phyloP scores from a whole-genome alignment of 2,797 vertebrate species.

The Pseudochirops corinnae region DNA sequence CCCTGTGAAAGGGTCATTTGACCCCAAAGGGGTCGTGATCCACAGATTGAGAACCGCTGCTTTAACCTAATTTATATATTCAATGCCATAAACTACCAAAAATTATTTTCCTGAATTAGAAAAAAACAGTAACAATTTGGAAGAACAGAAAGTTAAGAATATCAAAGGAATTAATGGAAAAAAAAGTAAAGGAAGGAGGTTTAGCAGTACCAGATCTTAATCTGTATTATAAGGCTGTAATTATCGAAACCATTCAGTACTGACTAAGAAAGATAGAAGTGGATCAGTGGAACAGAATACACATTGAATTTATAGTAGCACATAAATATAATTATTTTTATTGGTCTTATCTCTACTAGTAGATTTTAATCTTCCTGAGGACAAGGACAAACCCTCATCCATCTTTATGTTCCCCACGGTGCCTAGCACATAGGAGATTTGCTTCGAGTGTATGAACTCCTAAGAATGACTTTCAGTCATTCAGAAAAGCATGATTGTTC shows the following conservation, averaged over 20 bases:
- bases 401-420: background rate
- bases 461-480: slow-evolving; percentile 11
- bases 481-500: slow-evolving; percentile 47
- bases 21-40: too few species aligned
- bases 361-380: background rate
- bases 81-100: background rate
- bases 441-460: background rate
- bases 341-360: background rate
- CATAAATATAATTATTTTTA: background rate
- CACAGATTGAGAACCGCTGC: too few species aligned
- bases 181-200: background rate
- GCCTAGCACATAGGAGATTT: background rate
- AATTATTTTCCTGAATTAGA: background rate
- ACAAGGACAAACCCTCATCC: background rate
- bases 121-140: background rate
- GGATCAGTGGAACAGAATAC: too few species aligned
- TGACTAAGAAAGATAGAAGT: background rate
- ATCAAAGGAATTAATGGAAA: background rate
- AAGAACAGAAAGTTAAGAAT: background rate
- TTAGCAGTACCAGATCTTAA: background rate
- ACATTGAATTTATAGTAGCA: background rate
- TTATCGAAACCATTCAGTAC: background rate
- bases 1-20: too few species aligned
- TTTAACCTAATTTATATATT: background rate
- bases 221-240: background rate